Percentiles rank a stretch among this genome's conserved stretches.
phyloP scores from a whole-genome alignment of 2,888 invertebrate species.

The Artemia sp. region DNA sequence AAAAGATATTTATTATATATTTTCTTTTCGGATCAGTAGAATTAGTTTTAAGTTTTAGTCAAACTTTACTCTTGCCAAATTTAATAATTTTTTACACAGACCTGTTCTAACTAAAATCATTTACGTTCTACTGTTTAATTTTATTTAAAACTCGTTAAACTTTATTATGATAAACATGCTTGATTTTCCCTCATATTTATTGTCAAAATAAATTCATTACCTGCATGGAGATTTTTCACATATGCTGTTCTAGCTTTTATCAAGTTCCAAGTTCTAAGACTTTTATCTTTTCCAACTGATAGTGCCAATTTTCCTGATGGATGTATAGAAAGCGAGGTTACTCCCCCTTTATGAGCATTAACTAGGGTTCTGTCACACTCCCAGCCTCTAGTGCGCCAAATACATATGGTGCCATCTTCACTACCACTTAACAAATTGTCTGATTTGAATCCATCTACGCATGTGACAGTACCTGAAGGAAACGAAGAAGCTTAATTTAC shows the following conservation, averaged over 20 bases:
- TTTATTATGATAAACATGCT: too few species aligned
- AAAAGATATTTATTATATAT: too few species aligned
- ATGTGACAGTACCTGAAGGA: constrained; percentile 48
- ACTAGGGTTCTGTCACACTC: constrained; percentile 49
- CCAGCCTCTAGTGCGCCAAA: constrained; percentile 69
- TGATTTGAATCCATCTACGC: constrained; percentile 50
- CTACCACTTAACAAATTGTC: constrained; percentile 66
- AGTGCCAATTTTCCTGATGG: constrained; percentile 74
- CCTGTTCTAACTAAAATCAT: too few species aligned
- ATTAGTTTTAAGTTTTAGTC: too few species aligned
- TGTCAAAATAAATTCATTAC: constrained; percentile 31
- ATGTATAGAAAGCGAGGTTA: constrained; percentile 62
- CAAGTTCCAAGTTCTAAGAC: constrained; percentile 80
- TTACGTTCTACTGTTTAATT: too few species aligned
- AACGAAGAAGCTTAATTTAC: constrained; percentile 17
- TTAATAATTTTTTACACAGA: too few species aligned
- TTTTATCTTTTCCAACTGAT: constrained; percentile 64
- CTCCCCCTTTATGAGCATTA: constrained; percentile 58
- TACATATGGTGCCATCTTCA: constrained; percentile 63
- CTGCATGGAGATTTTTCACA: constrained; percentile 62
- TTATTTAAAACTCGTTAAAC: too few species aligned
- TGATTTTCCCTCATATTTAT: too few species aligned
- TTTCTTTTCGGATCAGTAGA: too few species aligned
- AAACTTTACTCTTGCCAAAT: too few species aligned
- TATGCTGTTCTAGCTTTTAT: constrained; percentile 78